Base-by-base conservation (phyloP, 2,797 vertebrate genomes). In the Chaetophractus vellerosus region DNA sequence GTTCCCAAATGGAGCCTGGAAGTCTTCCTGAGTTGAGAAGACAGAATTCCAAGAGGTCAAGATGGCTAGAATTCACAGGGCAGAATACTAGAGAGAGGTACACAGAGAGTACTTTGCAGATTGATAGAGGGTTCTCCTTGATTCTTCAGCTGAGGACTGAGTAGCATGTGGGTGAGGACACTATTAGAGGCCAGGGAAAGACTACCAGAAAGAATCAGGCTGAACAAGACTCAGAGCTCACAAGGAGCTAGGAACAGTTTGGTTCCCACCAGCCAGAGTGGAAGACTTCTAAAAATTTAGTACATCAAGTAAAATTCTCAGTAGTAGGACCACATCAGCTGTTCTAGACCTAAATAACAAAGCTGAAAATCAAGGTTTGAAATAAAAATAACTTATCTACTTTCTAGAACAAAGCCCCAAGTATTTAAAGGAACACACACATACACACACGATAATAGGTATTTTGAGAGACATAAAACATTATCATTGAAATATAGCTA, bases 361-460 rank as follows among this genome's bases (percentile, higher is more conserved):
- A 76, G 48, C 14, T 90, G 16, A 84, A 93, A 94, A 88, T 31
- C 31, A 83, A 94, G 24, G 10, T 41, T 84, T 96, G 24, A 93
- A 59, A 80, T 89, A 16, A 84, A 93, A 82, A 31, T 74, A 95
- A 85, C 36, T 88, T 52, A 87, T n/a, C 21, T 61, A 8, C 50
- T 11, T 68, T 92, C 23, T 33, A 92, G 55, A 93, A 92, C 18
- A 82, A 92, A 79, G 11, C 2, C 23, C 69, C 18, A 11, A 91
- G 92, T 69, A 82, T 26, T 38, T 75, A 79, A 89, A 95, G 50
- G 31, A 92, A 87, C 19, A 93, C 14, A 71, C 45, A 45, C 10
- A 9, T 45, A 45, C 8, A 45, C 18, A 64, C 16, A 86, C 88
- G 11, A 68, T 18, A 76, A 11, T 33, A 11, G 57, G 24, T n/a